Conservation (phyloP, 2,113 vertebrate species). For the Alethe castanea region DNA sequence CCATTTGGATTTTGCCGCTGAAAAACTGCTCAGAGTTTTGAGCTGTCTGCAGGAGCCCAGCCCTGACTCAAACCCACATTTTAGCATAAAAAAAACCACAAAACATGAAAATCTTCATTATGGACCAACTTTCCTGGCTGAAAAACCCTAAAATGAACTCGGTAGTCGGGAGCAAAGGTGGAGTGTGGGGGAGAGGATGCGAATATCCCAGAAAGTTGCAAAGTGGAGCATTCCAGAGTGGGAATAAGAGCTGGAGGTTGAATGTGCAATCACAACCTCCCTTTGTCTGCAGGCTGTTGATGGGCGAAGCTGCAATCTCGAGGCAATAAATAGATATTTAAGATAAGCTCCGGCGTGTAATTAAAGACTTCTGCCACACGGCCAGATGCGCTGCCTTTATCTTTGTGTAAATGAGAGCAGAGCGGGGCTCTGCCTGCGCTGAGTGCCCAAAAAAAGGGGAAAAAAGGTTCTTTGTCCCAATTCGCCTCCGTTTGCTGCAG, state of each 20-base stretch:
- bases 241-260: background rate
- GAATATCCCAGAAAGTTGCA: background rate
- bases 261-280: background rate
- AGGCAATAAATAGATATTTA: conserved; percentile 38
- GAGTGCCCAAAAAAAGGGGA: fast-evolving
- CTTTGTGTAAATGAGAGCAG: conserved; percentile 24
- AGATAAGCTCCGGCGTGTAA: conserved; percentile 14
- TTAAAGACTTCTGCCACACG: conserved; percentile 27
- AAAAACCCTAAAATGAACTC: background rate
- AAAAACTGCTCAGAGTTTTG: background rate
- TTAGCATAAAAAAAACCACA: background rate
- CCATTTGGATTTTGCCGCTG: background rate
- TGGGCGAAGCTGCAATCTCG: background rate
- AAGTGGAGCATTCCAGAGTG: background rate
- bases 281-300: background rate
- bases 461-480: background rate
- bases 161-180: background rate
- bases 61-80: background rate
- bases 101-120: background rate
- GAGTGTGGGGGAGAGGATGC: no score
- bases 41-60: background rate
- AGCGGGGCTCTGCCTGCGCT: background rate
- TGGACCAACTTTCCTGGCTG: background rate
- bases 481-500: background rate
- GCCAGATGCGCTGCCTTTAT: conserved; percentile 40